phyloP scores from a whole-genome alignment of 2,797 vertebrate species.

The Ctenopoma kingsleyae region DNA sequence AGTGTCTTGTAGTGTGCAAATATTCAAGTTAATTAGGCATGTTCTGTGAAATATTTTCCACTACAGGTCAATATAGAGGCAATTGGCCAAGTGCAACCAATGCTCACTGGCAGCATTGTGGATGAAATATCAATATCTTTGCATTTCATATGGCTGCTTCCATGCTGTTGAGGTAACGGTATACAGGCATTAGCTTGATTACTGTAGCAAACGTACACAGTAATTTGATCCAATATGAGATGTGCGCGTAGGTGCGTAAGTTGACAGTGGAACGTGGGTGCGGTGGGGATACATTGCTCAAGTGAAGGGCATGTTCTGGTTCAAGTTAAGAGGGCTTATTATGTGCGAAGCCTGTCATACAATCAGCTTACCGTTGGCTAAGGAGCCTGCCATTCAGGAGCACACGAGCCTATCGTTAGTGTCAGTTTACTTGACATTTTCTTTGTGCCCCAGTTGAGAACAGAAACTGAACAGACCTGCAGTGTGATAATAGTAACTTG shows the following conservation, averaged over 20 bases:
- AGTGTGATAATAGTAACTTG: conserved; percentile 67
- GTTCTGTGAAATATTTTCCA: conserved; percentile 18
- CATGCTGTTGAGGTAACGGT: conserved; percentile 21
- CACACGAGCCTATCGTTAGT: conserved; percentile 41
- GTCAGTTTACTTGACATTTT: conserved; percentile 58
- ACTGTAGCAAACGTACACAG: neutral
- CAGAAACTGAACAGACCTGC: conserved; percentile 33
- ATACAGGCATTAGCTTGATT: neutral
- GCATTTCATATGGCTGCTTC: conserved; percentile 10
- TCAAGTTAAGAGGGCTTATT: conserved; percentile 41
- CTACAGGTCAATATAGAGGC: conserved; percentile 41
- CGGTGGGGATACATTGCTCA: neutral
- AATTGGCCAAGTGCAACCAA: conserved; percentile 49
- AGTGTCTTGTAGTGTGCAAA: conserved; percentile 5
- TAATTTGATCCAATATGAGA: neutral
- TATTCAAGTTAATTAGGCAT: conserved; percentile 20
- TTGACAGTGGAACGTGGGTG: too few species aligned
- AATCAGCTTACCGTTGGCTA: conserved; percentile 25
- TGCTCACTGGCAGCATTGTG: conserved; percentile 32
- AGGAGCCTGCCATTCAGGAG: conserved; percentile 33
- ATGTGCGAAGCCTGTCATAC: conserved; percentile 28
- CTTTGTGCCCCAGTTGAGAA: conserved; percentile 39
- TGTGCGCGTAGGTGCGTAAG: neutral
- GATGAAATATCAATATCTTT: conserved; percentile 26
- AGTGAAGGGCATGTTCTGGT: conserved; percentile 26